Evolutionary conservation across 2,797 vertebrate genomes (phyloP), one percentile per base, ranked within the genome.

Genomic region (Scolopax bukidnonensis): DNA sequence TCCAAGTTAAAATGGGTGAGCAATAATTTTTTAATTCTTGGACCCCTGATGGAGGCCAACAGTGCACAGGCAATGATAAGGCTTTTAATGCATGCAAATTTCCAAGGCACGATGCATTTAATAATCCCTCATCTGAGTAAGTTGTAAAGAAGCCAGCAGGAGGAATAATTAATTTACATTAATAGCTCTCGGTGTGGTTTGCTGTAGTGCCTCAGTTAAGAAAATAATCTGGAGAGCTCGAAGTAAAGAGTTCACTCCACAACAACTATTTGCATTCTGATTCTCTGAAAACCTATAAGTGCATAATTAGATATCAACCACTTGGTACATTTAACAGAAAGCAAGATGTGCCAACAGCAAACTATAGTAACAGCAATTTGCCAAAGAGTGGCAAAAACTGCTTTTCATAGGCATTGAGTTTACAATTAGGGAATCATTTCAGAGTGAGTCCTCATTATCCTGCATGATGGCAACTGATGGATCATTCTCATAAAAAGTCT

Each of bases 121-220:
- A 96, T 95, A 97, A 97, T 93, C 94, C 80, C 85, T 97, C 87
- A 79, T 95, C 91, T 95, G 93, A 97, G 84, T 40, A 87, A 97
- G 71, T 24, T 80, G 84, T 93, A 95, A 97, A 95, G 95, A 93
- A 97, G 95, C 88, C 96, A 95, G 94, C 95, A 92, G 94, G 96
- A 96, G 82, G 79, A 95, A 96, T 96, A 97, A 97, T 97, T 97
- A 97, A 97, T 97, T 97, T 95, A 91, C 89, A 69, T 97, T 97
- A 97, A 97, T 95, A 96, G 96, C 97, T 97, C 93, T 97, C 88
- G 38, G 74, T 59, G 69, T 93, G 79, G 16, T 78, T 96, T 93
- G 87, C 89, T 82, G 80, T 48, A 68, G 70, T 21, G 88, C 78
- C 28, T 7, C 28, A 89, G 60, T 83, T 71, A 36, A 77, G 77